Evolutionary conservation across 2,888 invertebrate genomes (phyloP).

Genomic region (Marasmarcha lunaedactyla): DNA sequence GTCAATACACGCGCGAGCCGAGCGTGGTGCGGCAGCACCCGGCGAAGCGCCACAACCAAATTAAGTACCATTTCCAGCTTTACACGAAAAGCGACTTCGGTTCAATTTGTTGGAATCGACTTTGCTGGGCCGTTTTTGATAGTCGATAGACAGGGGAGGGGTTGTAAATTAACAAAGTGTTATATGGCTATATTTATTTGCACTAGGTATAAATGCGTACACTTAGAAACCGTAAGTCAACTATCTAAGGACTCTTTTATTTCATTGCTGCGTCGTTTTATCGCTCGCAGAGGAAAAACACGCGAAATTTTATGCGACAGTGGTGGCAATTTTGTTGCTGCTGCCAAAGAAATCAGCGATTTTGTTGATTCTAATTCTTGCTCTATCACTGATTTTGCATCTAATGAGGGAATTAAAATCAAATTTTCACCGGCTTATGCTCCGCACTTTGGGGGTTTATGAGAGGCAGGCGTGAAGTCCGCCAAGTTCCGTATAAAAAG

Average conservation of each 20-base stretch:
- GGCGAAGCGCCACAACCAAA: too few species aligned
- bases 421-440: conserved; percentile 7
- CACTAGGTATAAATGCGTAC: conserved; percentile 11
- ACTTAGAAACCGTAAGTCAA: conserved; percentile 13
- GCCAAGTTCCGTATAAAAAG: conserved; percentile 7
- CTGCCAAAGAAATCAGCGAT: conserved; percentile 9
- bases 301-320: conserved; percentile 14
- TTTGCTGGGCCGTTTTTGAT: conserved; percentile 5
- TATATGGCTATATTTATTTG: conserved; percentile 13
- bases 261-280: conserved; percentile 10
- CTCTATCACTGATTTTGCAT: neutral
- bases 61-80: too few species aligned
- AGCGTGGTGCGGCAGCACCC: too few species aligned
- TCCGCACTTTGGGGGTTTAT: conserved; percentile 6
- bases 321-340: conserved; percentile 16
- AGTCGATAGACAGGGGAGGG: neutral
- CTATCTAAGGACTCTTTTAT: conserved; percentile 13
- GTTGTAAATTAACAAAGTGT: neutral
- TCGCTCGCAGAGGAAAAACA: conserved; percentile 14
- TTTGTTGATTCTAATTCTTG: neutral
- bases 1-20: too few species aligned
- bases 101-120: conserved; percentile 3
- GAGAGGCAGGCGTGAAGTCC: conserved; percentile 4
- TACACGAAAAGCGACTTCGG: too few species aligned
- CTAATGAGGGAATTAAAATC: neutral